phyloP scores from a whole-genome alignment of 2,113 vertebrate genomes.

The Upupa epops region DNA sequence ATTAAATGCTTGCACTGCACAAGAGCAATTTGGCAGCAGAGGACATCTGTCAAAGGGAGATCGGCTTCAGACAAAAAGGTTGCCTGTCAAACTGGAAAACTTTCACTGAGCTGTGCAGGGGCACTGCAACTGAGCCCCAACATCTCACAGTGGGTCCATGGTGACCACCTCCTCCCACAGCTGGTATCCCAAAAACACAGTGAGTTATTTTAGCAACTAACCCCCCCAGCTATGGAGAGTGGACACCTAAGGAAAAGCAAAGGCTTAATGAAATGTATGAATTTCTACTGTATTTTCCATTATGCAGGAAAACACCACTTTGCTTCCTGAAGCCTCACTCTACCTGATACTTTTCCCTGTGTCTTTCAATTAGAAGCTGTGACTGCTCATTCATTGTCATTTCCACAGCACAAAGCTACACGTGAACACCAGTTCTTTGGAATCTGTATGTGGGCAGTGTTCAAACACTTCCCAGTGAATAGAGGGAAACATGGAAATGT shows the following conservation, averaged over 20 bases:
- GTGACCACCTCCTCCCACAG: neutral
- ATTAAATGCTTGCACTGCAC: neutral
- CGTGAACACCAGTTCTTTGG: neutral
- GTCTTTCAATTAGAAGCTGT: neutral
- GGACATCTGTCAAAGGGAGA: neutral
- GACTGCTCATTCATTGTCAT: neutral
- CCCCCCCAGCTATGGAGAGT: neutral
- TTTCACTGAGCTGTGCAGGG: neutral
- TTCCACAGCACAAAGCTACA: neutral
- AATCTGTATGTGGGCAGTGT: fast-evolving
- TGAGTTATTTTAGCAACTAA: fast-evolving
- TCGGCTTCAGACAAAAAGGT: neutral
- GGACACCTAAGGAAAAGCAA: neutral
- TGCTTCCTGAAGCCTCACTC: neutral
- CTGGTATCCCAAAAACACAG: neutral
- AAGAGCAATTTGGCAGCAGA: neutral
- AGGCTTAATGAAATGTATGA: neutral
- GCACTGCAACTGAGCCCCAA: fast-evolving
- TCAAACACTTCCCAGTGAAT: neutral
- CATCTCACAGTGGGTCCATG: fast-evolving
- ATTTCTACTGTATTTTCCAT: neutral
- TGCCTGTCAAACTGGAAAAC: neutral
- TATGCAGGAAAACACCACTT: neutral
- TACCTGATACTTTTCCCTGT: neutral
- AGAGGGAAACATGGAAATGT: neutral